Evolutionary conservation across 2,797 vertebrate genomes (phyloP), one percentile per base, ranked within the genome.

Genomic region (Pseudopleuronectes americanus): DNA sequence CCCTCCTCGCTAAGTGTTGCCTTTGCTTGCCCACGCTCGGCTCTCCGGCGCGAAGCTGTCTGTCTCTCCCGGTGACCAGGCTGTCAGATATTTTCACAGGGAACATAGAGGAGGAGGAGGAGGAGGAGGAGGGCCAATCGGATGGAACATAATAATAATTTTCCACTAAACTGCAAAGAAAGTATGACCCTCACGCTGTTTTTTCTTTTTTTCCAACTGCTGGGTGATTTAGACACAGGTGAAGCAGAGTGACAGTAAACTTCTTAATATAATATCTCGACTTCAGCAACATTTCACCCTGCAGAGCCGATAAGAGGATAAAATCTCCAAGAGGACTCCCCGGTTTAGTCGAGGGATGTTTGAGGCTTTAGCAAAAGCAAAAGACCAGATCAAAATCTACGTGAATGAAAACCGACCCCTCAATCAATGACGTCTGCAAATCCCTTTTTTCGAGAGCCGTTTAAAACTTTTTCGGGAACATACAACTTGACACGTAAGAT

Each of bases 1-100:
- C 85, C 80, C 77, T 87, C 87, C 84, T 88, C 68, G 58, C 77
- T 70, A 72, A 89, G 84, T 84, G 79, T 81, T 80, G 87, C 81
- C 68, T 87, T 78, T 76, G 78, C 83, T 88, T 86, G 84, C 90
- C 90, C 87, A 86, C 83, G 83, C 90, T 83, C 65, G 49, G 68
- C 74, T 86, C 76, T 85, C 83, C 77, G 53, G 68, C 56, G 73
- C 31, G 74, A 19, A 81, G 84, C 80, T 67, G 76, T 83, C 81
- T 77, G 70, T 85, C 78, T 89, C 77, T 76, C 59, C 54, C 16
- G 16, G 66, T 82, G 71, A 67, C 63, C 73, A 45, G 80, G 80
- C 84, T 80, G 79, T 86, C 83, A 85, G 76, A 81, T 80, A 71
- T 72, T 83, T 82, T 71, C 62, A 79, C 77, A 75, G 78, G 74